Percentiles rank a stretch among this genome's conserved stretches.
phyloP scores from a whole-genome alignment of 2,888 invertebrate genomes.

The Sturmia bella region DNA sequence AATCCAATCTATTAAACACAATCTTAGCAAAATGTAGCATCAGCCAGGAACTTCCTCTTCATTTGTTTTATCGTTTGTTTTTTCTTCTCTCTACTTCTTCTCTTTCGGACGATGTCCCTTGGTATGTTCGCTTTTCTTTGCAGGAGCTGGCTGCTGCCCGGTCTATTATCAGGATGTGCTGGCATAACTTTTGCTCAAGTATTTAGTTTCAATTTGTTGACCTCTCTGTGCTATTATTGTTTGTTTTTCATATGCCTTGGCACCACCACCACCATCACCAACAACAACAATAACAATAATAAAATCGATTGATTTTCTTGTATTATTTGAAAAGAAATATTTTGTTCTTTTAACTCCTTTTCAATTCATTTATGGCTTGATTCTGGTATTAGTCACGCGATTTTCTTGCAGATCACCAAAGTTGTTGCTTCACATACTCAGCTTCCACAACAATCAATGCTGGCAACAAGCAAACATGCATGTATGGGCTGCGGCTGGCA shows the following conservation, averaged over 20 bases:
- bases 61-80: constrained; percentile 46
- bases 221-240: constrained; percentile 58
- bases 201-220: constrained; percentile 81
- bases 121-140: background rate
- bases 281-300: background rate
- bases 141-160: constrained; percentile 11
- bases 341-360: constrained; percentile 9
- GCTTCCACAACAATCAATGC: constrained; percentile 4
- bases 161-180: constrained; percentile 65
- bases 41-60: constrained; percentile 68
- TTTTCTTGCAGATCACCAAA: constrained; percentile 63
- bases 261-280: constrained; percentile 12
- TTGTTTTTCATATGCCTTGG: background rate
- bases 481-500: background rate
- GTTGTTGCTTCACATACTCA: constrained; percentile 37
- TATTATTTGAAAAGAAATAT: constrained; percentile 3
- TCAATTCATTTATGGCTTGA: constrained; percentile 58
- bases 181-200: constrained; percentile 74
- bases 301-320: constrained; percentile 53
- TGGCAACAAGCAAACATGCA: background rate
- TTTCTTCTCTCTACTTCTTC: background rate
- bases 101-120: constrained; percentile 5
- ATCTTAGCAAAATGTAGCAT: constrained; percentile 56
- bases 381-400: constrained; percentile 69
- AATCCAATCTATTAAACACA: constrained; percentile 62